Base-by-base conservation (phyloP, 2,888 invertebrate species). In the Drosophila formosana region DNA sequence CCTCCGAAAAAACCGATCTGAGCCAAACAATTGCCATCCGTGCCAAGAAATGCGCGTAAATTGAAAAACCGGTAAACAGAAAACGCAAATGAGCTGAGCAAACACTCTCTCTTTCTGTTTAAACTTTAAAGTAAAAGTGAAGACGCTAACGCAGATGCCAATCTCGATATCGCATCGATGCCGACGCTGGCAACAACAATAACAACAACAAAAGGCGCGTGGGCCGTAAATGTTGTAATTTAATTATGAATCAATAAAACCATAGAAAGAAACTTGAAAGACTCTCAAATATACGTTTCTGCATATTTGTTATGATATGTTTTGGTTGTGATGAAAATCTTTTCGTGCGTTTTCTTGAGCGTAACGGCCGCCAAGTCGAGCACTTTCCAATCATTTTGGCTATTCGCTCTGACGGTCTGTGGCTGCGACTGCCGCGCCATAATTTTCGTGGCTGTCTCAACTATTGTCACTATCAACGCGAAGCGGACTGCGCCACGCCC, bases 51-150 rank as follows among this genome's bases (percentile, higher is more conserved):
- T 66, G 81, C 71, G 68, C 65, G 70, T 74, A 64, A 72, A 86
- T 73, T 74, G 68, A 52, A 71, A 80, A 89, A 85, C 76, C 89
- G 88, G 89, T 87, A 89, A 82, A 67, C 72, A 58, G 61, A 72
- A 88, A 88, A 83, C 87, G 86, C 83, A 80, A 89, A 83, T 87
- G 78, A 88, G 90, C 72, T 70, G 72, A 43, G 41, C 69, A 85
- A 87, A 87, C 85, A 89, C 89, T 90, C 89, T 90, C 91, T 89
- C 89, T 91, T 89, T 90, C 85, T 62, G 80, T 76, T 74, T 83
- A 58, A 53, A 58, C 53, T 47, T 77, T 46, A 77, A 89, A 89
- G 91, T 90, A 90, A 91, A 90, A 90, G 90, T 89, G 88, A 77
- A 72, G 78, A 73, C 62, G 57, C 39, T 43, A 39, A 32, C 65